Percentiles rank a stretch among this genome's conserved stretches.
Evolutionary conservation across 2,797 vertebrate species (phyloP).

Genomic region (Etheostoma perlongum): DNA sequence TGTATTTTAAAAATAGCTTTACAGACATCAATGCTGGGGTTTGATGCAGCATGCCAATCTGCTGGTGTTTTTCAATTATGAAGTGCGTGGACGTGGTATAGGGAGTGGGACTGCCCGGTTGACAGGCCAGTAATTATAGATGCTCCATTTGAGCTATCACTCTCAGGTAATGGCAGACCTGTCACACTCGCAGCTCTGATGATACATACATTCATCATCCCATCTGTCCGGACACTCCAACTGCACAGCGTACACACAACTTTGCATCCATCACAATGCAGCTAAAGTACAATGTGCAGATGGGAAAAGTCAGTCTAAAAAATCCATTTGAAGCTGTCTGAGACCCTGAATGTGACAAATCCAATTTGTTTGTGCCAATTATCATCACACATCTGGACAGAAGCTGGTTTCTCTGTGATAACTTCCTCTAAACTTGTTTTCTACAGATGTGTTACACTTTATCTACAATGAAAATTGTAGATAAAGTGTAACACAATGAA

Average conservation of each 20-base stretch:
- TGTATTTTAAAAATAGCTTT: constrained; percentile 50
- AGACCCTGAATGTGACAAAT: constrained; percentile 13
- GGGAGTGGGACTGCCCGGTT: constrained; percentile 50
- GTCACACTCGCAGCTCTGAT: constrained; percentile 69
- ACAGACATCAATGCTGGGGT: constrained; percentile 39
- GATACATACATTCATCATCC: constrained; percentile 68
- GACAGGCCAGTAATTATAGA: constrained; percentile 81
- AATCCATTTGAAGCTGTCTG: constrained; percentile 8
- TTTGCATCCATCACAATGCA: constrained; percentile 19
- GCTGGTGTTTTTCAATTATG: constrained; percentile 73
- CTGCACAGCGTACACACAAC: constrained; percentile 32
- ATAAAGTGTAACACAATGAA: too few relatives aligned
- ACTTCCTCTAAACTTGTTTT: constrained; percentile 10
- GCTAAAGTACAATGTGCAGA: constrained; percentile 13
- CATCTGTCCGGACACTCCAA: constrained; percentile 50
- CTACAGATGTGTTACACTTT: constrained; percentile 29
- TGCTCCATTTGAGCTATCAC: constrained; percentile 71
- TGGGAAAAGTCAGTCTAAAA: background rate
- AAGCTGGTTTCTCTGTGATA: constrained; percentile 15
- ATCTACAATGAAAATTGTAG: constrained; percentile 11
- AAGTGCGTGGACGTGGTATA: constrained; percentile 45
- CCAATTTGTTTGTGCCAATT: constrained; percentile 38
- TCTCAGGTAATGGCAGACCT: constrained; percentile 75
- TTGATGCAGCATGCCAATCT: constrained; percentile 69
- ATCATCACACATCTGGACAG: constrained; percentile 37